Base-by-base conservation (phyloP, 2,888 invertebrate genomes). In the Arge pagana region DNA sequence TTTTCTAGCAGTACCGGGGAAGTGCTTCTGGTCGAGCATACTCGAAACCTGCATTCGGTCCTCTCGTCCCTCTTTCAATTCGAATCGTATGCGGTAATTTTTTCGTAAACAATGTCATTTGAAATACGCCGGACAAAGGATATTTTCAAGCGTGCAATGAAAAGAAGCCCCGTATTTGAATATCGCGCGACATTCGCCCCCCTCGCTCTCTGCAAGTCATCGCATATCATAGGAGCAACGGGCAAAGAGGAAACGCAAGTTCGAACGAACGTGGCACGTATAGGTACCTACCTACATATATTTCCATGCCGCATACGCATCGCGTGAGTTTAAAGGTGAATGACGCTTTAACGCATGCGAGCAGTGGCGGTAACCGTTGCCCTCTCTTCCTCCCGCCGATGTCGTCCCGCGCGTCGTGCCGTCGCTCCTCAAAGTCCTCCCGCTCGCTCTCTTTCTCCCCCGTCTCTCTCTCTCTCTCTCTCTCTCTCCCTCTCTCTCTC, bases 271-370 rank as follows among this genome's bases (percentile, higher is more conserved):
- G n/a, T n/a, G n/a, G n/a, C n/a, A n/a, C n/a, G n/a, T n/a, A n/a
- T n/a, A n/a, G n/a, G n/a, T n/a, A n/a, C n/a, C n/a, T n/a, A n/a
- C n/a, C n/a, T 11, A 11, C 3, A 33, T 11, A 33, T 33, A 11
- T 10, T 13, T 33, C 13, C 13, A 11, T 10, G 33, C 13, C 8
- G 33, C 33, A 6, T 13, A 15, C 13, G 3, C 7, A 11, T n/a
- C 33, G 13, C 33, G 33, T n/a, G 33, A 33, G 23, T 40, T 40
- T 6, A 40, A 40, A 26, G 40, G 40, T 40, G 40, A 40, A 40
- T 10, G 40, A 40, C 26, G 26, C 26, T 26, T 40, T 15, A 26
- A 40, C 40, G 21, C 39, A 39, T 39, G 39, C 39, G 36, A 19
- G 39, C n/a, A n/a, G n/a, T n/a, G n/a, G 21, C n/a, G 23, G 21